A percentile compares a stretch with the other conserved stretches of the same genome.
Evolutionary conservation across 2,113 vertebrate genomes (phyloP).

Genomic region (Tychaedon coryphoeus): DNA sequence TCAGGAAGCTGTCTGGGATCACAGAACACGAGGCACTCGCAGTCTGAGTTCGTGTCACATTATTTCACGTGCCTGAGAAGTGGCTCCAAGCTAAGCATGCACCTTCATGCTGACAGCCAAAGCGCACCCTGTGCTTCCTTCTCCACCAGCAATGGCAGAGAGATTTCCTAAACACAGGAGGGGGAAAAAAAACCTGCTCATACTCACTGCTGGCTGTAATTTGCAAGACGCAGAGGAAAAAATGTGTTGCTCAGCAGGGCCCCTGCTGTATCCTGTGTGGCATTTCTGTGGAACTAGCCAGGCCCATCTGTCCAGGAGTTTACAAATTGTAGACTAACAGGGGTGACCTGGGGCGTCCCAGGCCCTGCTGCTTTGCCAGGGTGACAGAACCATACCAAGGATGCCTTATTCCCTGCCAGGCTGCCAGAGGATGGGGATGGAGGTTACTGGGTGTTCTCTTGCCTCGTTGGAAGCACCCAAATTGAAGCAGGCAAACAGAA

Average conservation of each 20-base stretch:
- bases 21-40: accelerated
- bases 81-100: not conserved
- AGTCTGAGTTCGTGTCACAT: not conserved
- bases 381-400: not conserved
- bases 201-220: not conserved
- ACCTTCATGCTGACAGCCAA: not conserved
- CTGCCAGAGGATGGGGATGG: not conserved
- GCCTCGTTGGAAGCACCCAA: not conserved
- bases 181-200: not conserved
- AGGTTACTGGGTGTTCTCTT: not conserved
- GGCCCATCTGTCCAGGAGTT: not conserved
- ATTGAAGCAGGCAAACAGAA: not conserved
- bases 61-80: not conserved
- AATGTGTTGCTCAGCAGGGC: constrained; percentile 34
- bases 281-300: constrained; percentile 8
- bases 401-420: not conserved
- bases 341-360: constrained; percentile 4
- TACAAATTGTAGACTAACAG: constrained; percentile 5
- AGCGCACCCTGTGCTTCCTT: not conserved
- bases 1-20: not conserved
- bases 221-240: constrained; percentile 1
- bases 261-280: constrained; percentile 6
- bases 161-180: not conserved
- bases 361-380: not conserved
- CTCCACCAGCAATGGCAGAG: not conserved